Evolutionary conservation across 2,888 invertebrate genomes (phyloP).

Genomic region (Brachypterus glaber): DNA sequence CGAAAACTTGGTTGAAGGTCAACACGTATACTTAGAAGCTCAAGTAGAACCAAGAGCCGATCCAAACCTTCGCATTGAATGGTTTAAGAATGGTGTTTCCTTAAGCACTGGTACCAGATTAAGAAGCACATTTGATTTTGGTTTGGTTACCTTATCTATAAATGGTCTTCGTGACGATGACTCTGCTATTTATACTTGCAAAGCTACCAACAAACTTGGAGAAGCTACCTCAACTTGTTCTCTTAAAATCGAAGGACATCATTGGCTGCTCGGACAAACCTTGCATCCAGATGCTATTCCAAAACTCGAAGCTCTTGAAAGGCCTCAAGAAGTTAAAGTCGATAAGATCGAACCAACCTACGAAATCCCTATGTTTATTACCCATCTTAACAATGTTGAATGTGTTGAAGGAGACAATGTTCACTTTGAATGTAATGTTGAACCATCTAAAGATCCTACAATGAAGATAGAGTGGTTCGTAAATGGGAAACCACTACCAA

Average conservation of each 20-base stretch:
- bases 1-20: conserved; percentile 76
- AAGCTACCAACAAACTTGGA: conserved; percentile 85
- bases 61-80: conserved; percentile 78
- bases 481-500: conserved; percentile 81
- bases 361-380: conserved; percentile 81
- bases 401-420: conserved; percentile 80
- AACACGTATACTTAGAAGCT: conserved; percentile 78
- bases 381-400: conserved; percentile 83
- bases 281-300: conserved; percentile 83
- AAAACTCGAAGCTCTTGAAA: conserved; percentile 78
- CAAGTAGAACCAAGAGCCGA: conserved; percentile 86
- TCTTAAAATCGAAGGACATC: conserved; percentile 79
- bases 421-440: conserved; percentile 86
- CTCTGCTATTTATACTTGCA: conserved; percentile 91
- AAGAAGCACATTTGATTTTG: conserved; percentile 93
- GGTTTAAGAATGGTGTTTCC: conserved; percentile 86
- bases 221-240: conserved; percentile 90
- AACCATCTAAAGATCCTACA: conserved; percentile 85
- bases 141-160: conserved; percentile 85
- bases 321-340: conserved; percentile 56
- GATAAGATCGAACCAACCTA: conserved; percentile 69
- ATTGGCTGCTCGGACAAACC: conserved; percentile 79
- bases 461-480: conserved; percentile 91
- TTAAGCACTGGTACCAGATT: conserved; percentile 81
- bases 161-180: conserved; percentile 82